These are phyloP conservation scores for Loripinus fragilis DNA, from an alignment of 2,888 invertebrate genomes.

Conservation along the genomic window DNA sequence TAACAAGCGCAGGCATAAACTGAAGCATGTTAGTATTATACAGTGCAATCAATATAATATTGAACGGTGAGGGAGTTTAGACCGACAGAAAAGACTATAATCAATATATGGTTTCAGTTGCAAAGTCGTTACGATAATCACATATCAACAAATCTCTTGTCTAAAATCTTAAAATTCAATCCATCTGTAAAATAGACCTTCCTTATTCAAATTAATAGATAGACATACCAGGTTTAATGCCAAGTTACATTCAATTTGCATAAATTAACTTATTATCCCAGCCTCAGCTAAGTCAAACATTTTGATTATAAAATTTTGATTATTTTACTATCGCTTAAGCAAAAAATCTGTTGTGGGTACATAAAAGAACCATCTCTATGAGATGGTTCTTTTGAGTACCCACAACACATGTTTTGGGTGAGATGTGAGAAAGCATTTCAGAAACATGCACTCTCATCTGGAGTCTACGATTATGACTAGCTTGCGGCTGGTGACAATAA, in stretches of 20 bases:
- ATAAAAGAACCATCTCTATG: too few relatives aligned
- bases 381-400: too few relatives aligned
- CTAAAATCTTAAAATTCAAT: conserved; percentile 9
- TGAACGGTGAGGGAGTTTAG: conserved; percentile 3
- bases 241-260: conserved; percentile 6
- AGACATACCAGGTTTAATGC: not conserved
- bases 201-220: not conserved
- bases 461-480: too few relatives aligned
- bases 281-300: too few relatives aligned
- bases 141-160: not conserved
- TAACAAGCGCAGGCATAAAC: not conserved
- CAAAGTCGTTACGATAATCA: not conserved
- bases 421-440: too few relatives aligned
- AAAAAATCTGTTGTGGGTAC: too few relatives aligned
- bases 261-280: too few relatives aligned
- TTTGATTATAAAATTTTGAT: too few relatives aligned
- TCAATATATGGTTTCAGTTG: conserved; percentile 8
- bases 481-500: too few relatives aligned
- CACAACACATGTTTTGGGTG: too few relatives aligned
- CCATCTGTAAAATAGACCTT: not conserved
- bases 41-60: conserved; percentile 15
- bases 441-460: too few relatives aligned
- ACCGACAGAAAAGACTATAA: not conserved
- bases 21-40: conserved; percentile 13
- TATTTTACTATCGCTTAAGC: too few relatives aligned